Evolutionary conservation across 2,888 invertebrate genomes (phyloP).

Genomic region (Alloscopus bannaensis): DNA sequence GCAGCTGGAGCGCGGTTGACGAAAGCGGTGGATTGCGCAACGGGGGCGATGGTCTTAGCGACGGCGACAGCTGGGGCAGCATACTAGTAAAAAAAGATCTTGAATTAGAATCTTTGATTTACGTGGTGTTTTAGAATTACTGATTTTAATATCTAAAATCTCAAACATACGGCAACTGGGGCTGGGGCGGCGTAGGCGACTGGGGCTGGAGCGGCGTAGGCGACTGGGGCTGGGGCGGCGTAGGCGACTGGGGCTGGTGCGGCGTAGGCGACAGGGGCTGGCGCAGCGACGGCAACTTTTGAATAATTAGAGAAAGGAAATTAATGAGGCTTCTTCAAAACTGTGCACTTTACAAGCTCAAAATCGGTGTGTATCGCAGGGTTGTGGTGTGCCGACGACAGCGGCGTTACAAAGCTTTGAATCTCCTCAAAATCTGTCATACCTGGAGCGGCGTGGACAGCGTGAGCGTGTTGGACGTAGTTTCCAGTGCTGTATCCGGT

Average conservation of each 20-base stretch:
- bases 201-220: background rate
- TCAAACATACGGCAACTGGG: background rate
- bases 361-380: too few species aligned
- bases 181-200: slow-evolving; percentile 3
- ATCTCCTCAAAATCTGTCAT: background rate
- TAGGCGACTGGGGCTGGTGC: background rate
- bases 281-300: background rate
- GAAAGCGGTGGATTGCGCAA: slow-evolving; percentile 40
- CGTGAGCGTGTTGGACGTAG: slow-evolving; percentile 58
- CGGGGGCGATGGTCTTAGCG: slow-evolving; percentile 25
- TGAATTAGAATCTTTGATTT: too few species aligned
- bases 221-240: slow-evolving; percentile 11
- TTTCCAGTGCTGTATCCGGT: slow-evolving; percentile 58
- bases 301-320: slow-evolving; percentile 9
- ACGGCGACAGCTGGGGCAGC: slow-evolving; percentile 9
- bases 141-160: too few species aligned
- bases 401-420: background rate
- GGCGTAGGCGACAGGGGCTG: background rate
- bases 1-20: slow-evolving; percentile 63
- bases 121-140: too few species aligned
- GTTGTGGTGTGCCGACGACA: too few species aligned
- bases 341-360: too few species aligned
- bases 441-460: slow-evolving; percentile 25
- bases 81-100: too few species aligned
- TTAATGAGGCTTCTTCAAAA: background rate